phyloP scores from a whole-genome alignment of 2,888 invertebrate genomes.

The Eurytoma californica region DNA sequence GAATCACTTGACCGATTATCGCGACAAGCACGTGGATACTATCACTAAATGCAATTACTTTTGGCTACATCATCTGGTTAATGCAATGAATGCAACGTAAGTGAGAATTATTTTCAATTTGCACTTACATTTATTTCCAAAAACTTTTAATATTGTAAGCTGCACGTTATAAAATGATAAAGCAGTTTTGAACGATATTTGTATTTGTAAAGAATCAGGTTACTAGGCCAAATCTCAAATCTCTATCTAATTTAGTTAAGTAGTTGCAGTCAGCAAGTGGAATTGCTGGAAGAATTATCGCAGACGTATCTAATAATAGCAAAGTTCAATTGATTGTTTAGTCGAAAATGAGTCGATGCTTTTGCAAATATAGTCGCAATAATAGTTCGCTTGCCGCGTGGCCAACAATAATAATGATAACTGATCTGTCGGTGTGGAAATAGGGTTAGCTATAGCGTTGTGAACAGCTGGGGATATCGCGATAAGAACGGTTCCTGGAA shows the following conservation, averaged over 20 bases:
- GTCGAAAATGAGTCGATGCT: conserved; percentile 3
- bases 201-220: conserved; percentile 16
- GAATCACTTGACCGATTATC: conserved; percentile 75
- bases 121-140: not conserved
- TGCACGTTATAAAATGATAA: no score
- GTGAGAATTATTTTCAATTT: conserved; percentile 48
- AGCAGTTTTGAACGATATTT: no score
- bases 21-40: conserved; percentile 68
- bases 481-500: conserved; percentile 68
- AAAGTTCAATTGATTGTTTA: conserved; percentile 33
- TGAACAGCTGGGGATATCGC: conserved; percentile 69
- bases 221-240: conserved; percentile 22
- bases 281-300: not conserved
- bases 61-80: conserved; percentile 66
- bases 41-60: conserved; percentile 70
- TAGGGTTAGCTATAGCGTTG: conserved; percentile 63
- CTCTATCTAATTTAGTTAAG: no score
- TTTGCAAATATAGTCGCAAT: not conserved
- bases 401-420: no score
- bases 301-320: conserved; percentile 11
- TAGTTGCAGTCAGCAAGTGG: no score
- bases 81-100: conserved; percentile 71
- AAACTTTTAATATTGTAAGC: no score
- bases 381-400: not conserved
- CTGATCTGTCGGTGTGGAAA: conserved; percentile 18